Evolutionary conservation across 1,140 invertebrate genomes (phyloP), one percentile per base, ranked within the genome.

Genomic region (Leptinotarsa defecta): DNA sequence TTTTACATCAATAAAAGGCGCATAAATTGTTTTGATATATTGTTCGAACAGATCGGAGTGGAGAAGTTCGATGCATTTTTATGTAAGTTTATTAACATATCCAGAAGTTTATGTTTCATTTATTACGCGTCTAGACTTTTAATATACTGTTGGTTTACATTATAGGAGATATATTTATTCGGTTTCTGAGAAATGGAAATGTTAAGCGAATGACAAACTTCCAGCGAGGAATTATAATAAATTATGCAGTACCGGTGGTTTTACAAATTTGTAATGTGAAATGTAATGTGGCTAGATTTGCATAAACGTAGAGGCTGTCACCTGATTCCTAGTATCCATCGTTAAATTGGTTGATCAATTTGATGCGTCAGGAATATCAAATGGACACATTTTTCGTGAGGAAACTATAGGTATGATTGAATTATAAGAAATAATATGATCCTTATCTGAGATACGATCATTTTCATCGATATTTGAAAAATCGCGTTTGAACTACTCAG

Each of bases 1-100:
- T 78, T 81, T 81, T 81, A 81, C 80, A 81, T 80, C 80, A 81
- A 81, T 81, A 81, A 81, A 81, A 81, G 77, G 71, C 69, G 74
- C 79, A 81, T 81, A 81, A 81, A 81, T 80, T 80, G 74, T 74
- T 68, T 75, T 80, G 79, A 81, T 79, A 79, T 81, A 79, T 78
- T 65, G 57, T 34, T 43, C 61, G 61, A 64, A 65, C 27, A 19
- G 61, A 22, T 27, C 57, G 70, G 57, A 62, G 52, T 72, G n/a
- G 52, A 62, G 27, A 61, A 69, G 17, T 48, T 69, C 68, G 68
- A 69, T 15, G 43, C 68, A 34, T 71, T 71, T 71, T 71, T 71
- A 71, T 71, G 52, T 71, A 24, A 24, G 27, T 57, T 71, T 71
- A 71, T 71, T 71, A 71, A 71, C 49, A 61, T 71, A 71, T 71